These are phyloP conservation scores for Otus sunia DNA, from an alignment of 2,113 vertebrate genomes.

Conservation along the genomic window DNA sequence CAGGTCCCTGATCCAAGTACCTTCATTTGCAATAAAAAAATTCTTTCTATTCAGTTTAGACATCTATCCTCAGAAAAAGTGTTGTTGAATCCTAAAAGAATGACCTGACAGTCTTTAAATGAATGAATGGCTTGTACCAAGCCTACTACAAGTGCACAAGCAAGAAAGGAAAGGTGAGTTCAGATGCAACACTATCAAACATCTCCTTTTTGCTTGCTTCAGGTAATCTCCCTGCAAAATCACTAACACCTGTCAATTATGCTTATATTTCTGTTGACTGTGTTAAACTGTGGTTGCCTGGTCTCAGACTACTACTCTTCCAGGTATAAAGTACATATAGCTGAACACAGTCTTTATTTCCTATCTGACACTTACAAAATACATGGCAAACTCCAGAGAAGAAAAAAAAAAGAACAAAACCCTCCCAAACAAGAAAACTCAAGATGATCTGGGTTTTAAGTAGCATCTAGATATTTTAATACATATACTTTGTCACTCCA, in stretches of 20 bases:
- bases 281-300: neutral
- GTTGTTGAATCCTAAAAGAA: neutral
- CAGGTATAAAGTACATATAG: neutral
- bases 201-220: neutral
- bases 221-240: neutral
- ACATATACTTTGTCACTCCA: neutral
- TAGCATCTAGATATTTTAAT: neutral
- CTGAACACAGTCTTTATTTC: neutral
- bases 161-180: neutral
- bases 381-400: neutral
- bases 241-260: neutral
- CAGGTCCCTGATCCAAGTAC: neutral
- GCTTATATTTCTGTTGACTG: neutral
- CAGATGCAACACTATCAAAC: neutral
- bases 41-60: neutral
- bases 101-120: neutral
- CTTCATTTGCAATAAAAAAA: neutral
- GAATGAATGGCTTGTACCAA: neutral
- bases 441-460: neutral
- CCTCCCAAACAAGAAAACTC: neutral
- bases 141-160: neutral
- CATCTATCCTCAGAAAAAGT: fast-evolving
- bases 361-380: neutral
- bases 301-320: neutral
- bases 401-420: neutral